Evolutionary conservation across 2,113 vertebrate genomes (phyloP), one percentile per base, ranked within the genome.

Genomic region (Coturnix japonica): DNA sequence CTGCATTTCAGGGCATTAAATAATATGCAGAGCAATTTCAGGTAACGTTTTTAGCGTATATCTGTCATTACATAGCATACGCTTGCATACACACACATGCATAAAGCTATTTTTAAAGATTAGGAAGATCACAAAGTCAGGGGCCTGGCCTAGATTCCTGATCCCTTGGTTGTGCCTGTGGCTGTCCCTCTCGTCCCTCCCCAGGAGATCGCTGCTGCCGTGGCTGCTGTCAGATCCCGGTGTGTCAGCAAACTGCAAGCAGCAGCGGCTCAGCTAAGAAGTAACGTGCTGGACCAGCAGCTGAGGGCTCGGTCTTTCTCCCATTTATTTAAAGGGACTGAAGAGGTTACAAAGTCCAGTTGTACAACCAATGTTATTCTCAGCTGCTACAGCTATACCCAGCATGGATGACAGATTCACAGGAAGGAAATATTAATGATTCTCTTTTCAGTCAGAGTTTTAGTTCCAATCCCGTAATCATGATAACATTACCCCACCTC

Each of bases 71-170:
- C 10, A 19, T n/a, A 60, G 19, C 39, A 66, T 72, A 37, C 41
- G 19, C 61, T 70, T 89, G 26, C 22, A 12, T 39, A 35, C 28
- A 51, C 9, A 28, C 4, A 13, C 13, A 79, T 22, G 15, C 67
- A 85, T 79, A 82, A 85, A 92, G 85, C 85, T 91, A 74, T 91
- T 94, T 91, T 92, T 91, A 67, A 93, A 85, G 87, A 95, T 94
- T 95, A 91, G 54, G 69, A 90, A 88, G 91, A 91, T 94, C 88
- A 93, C 44, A 72, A 67, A 94, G 85, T 67, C 90, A 20, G 56
- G 65, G 46, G 82, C n/a, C 85, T 95, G 93, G 80, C 94, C 93
- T 95, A 95, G 93, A 95, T 95, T 91, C 12, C 2, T 94, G 87
- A 94, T 94, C 87, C 79, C 60, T 80, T 74, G 72, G 79, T 92